These are phyloP conservation scores for Eutolmus rufibarbis DNA, from an alignment of 2,888 invertebrate genomes.

Conservation along the genomic window DNA sequence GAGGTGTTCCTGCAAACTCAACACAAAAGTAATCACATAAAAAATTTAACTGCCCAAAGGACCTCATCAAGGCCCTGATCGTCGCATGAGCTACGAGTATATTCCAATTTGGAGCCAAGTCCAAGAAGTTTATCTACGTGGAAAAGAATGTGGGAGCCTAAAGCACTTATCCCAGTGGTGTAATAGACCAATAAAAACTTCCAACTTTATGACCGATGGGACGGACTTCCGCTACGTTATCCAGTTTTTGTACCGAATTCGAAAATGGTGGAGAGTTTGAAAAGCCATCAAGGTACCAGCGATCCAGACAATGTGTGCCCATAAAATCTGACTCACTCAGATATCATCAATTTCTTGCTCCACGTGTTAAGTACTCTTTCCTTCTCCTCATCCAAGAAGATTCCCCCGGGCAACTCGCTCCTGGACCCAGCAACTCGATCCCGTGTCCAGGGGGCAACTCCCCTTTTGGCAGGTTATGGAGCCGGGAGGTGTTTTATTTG, in stretches of 20 bases:
- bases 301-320: neutral
- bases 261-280: conserved; percentile 11
- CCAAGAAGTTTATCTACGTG: conserved; percentile 3
- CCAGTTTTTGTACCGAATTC: neutral
- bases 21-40: conserved; percentile 13
- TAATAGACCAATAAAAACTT: conserved; percentile 32
- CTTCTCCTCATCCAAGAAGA: neutral
- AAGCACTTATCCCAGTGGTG: neutral
- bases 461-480: neutral
- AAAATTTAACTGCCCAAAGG: conserved; percentile 6
- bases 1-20: neutral
- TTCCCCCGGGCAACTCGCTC: neutral
- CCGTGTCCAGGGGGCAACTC: neutral
- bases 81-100: neutral
- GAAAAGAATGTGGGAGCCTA: neutral
- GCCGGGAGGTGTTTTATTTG: conserved; percentile 9
- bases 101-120: neutral
- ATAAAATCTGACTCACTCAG: conserved; percentile 19
- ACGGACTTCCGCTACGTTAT: neutral
- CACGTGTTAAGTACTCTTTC: conserved; percentile 8
- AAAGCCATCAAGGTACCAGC: conserved; percentile 26
- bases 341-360: conserved; percentile 33
- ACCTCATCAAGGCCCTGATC: neutral
- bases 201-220: conserved; percentile 25
- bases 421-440: too few species aligned